A percentile compares a stretch with the other conserved stretches of the same genome.
Conservation (phyloP, 2,888 invertebrate species). For the Marronus borbonicus region DNA sequence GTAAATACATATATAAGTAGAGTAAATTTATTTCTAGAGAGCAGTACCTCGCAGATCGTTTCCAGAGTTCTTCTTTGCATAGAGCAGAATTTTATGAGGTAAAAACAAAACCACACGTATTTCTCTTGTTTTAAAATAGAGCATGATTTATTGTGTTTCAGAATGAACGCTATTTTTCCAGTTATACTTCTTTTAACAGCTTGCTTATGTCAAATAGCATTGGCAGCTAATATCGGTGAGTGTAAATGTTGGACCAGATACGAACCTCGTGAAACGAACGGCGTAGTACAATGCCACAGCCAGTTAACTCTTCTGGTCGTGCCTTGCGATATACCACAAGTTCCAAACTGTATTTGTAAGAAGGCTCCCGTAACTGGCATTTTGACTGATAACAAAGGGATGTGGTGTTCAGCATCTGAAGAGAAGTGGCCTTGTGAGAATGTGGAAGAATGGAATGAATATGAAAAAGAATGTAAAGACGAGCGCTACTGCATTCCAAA, state of each 20-base stretch:
- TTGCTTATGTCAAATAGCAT: too few species aligned
- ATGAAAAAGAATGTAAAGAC: constrained; percentile 25
- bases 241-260: constrained; percentile 11
- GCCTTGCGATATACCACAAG: constrained; percentile 12
- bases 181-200: background rate
- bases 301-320: background rate
- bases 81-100: background rate
- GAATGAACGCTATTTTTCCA: background rate
- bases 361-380: background rate
- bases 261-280: background rate
- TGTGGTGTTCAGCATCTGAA: background rate
- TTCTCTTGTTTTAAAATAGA: too few species aligned
- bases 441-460: constrained; percentile 9
- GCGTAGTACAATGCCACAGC: constrained; percentile 8
- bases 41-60: background rate
- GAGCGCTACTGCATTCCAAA: constrained; percentile 22
- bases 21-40: background rate
- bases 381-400: constrained; percentile 9
- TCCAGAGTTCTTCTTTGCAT: too few species aligned
- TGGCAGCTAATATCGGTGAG: background rate
- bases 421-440: constrained; percentile 33
- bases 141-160: background rate
- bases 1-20: background rate
- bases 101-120: too few species aligned
- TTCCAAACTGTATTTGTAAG: constrained; percentile 6